A percentile compares a stretch with the other conserved stretches of the same genome.
Evolutionary conservation across 2,888 invertebrate species (phyloP).

Genomic region (Xestoiulus laeticollis): DNA sequence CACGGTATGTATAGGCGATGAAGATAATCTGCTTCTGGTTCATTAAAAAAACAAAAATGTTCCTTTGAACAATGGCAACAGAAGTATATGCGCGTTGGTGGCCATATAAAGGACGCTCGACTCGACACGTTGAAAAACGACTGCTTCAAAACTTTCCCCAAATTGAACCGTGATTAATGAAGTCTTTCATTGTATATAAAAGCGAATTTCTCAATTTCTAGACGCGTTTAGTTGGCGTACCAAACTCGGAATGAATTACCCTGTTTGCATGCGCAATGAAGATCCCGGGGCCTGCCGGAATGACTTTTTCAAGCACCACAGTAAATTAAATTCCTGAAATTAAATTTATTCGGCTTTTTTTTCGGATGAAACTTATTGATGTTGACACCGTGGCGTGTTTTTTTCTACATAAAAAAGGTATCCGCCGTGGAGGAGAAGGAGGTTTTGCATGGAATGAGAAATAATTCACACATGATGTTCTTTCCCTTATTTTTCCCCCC

Average conservation of each 20-base stretch:
- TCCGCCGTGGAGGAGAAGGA: too few species aligned
- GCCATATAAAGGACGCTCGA: neutral
- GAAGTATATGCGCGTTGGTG: neutral
- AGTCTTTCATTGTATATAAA: neutral
- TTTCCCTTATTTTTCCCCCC: neutral
- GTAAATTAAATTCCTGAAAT: constrained; percentile 48
- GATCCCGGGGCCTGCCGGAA: neutral
- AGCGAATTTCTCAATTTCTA: constrained; percentile 18
- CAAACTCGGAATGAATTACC: neutral
- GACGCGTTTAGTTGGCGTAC: neutral
- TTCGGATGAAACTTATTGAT: constrained; percentile 25
- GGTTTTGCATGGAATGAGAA: constrained; percentile 18
- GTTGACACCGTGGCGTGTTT: constrained; percentile 27
- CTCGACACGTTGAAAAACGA: constrained; percentile 6
- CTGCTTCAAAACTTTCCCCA: neutral
- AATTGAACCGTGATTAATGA: constrained; percentile 33
- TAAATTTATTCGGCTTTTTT: constrained; percentile 44
- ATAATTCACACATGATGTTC: constrained; percentile 9
- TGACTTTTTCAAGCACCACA: constrained; percentile 40
- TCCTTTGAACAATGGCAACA: neutral
- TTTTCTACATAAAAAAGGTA: neutral
- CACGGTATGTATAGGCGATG: too few species aligned
- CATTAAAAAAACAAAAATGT: neutral
- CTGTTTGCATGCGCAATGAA: constrained; percentile 8
- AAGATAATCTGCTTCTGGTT: neutral